Base-by-base conservation (phyloP, 2,888 invertebrate species). In the Diloba caeruleocephala region DNA sequence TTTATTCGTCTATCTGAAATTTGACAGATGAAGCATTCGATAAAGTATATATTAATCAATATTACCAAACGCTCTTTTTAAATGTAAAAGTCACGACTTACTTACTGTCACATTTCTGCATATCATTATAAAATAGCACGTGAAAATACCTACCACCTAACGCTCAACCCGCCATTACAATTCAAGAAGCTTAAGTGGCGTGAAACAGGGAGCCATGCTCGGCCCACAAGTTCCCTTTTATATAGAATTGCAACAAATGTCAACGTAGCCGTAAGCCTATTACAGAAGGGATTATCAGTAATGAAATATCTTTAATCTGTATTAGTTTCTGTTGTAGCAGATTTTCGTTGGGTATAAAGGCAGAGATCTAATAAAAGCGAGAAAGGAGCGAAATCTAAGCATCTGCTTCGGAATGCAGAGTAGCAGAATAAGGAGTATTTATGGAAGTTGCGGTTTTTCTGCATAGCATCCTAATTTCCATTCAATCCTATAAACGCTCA, bases 291-390 rank as follows among this genome's bases (percentile, higher is more conserved):
- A 90, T 92, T 91, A 90, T 81, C 78, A 72, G 91, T 92, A 92
- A 91, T 91, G 92, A 90, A 91, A 91, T 91, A 92, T 90, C 86
- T 91, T 90, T 91, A 91, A 91, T 92, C 92, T 91, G 85, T 90
- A 88, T 89, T 88, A 89, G 87, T 74, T 76, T 74, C 68, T 74
- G 59, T 52, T 63, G 63, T 41, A 62, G 72, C 60, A 71, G 61
- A 75, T 69, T 71, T 64, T 67, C 63, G 53, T 71, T 39, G 56
- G 31, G 52, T 26, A 34, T 45, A 34, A 43, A 29, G 49, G 46
- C 43, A 39, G 29, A 43, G 44, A 10, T 28, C 41, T 42, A 69
- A 26, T 41, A 10, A 17, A 46, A 31, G 45, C 34, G 23, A 39
- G 17, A 12, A 31, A 38, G 10, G 5, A 53, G 23, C 12, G 32